Evolutionary conservation across 2,113 vertebrate genomes (phyloP).

Genomic region (Ramphastos sulfuratus): DNA sequence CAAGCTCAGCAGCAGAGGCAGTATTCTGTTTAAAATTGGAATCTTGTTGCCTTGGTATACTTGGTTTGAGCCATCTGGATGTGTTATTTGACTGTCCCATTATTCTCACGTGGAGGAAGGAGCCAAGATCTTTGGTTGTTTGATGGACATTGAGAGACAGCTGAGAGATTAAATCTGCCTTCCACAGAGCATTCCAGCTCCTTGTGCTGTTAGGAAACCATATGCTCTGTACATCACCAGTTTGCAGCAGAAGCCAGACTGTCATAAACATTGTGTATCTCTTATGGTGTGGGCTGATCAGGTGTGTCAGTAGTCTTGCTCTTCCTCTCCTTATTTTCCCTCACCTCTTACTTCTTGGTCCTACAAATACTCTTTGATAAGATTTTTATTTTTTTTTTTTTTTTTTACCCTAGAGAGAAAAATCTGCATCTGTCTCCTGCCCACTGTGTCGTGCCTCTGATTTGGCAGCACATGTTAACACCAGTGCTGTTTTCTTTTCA

Average conservation of each 20-base stretch:
- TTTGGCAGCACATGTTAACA: not conserved
- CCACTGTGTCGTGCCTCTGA: not conserved
- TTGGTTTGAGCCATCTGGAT: constrained; percentile 33
- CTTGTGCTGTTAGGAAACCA: constrained; percentile 14
- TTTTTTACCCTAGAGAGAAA: not conserved
- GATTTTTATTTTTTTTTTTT: not conserved
- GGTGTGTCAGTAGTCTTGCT: not conserved
- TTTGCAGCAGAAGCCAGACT: not conserved
- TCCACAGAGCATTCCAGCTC: constrained; percentile 31
- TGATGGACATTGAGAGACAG: constrained; percentile 62
- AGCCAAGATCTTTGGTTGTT: constrained; percentile 45
- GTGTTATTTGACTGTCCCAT: not conserved
- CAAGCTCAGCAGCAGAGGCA: not conserved
- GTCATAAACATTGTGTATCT: not conserved
- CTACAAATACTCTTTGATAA: not conserved
- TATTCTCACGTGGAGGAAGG: not conserved
- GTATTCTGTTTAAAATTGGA: constrained; percentile 54
- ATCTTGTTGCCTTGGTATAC: constrained; percentile 25
- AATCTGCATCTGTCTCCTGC: not conserved
- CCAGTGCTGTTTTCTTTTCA: not conserved
- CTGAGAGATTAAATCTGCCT: constrained; percentile 59
- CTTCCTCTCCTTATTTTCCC: not conserved
- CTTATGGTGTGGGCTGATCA: not conserved
- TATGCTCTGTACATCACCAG: not conserved
- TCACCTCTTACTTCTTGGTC: not conserved